Base-by-base conservation (phyloP, 2,888 invertebrate species). In the Leptarthrus brevirostris region DNA sequence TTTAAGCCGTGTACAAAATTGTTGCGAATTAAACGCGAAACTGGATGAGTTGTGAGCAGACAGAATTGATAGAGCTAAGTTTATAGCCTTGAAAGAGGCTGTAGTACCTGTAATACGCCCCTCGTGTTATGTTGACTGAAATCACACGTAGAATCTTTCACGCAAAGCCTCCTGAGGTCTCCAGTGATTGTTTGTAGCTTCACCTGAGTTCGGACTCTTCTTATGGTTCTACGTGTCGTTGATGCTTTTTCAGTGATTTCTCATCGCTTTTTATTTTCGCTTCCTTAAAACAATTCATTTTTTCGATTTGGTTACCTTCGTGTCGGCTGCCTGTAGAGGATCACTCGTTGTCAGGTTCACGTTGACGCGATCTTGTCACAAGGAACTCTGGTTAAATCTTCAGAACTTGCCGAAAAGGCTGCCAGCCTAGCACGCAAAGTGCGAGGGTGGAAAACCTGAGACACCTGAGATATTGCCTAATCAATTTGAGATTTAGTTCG, bases 161-260 rank as follows among this genome's bases (percentile, higher is more conserved):
- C 71, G 54, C 71, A 54, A 36, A 71, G 54, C n/a, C 20, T 71
- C 40, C 16, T 52, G 52, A 36, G 52, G 69, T 52, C 69, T 69
- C 20, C 16, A 12, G 69, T 26, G 47, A 24, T 47, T 66, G 64
- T 47, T n/a, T 24, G 8, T 20, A 22, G 36, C 36, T 14, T 26
- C 56, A 69, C 69, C 69, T 69, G 69, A 34, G 52, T 36, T 72
- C 61, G 58, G 72, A 61, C 72, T 30, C 22, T 72, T 61, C 58
- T 72, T 72, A 72, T 49, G 36, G 30, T 56, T 47, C 72, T 74
- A 76, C 76, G 76, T 76, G 76, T 76, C 72, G 72, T 71, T 74
- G 76, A 76, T 76, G 66, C 54, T 73, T 72, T 44, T 64, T 66
- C 52, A 64, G 76, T 56, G 76, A 76, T 76, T 74, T 73, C 53